Conservation (phyloP, 2,888 invertebrate genomes). For the Thymelicus lineola region DNA sequence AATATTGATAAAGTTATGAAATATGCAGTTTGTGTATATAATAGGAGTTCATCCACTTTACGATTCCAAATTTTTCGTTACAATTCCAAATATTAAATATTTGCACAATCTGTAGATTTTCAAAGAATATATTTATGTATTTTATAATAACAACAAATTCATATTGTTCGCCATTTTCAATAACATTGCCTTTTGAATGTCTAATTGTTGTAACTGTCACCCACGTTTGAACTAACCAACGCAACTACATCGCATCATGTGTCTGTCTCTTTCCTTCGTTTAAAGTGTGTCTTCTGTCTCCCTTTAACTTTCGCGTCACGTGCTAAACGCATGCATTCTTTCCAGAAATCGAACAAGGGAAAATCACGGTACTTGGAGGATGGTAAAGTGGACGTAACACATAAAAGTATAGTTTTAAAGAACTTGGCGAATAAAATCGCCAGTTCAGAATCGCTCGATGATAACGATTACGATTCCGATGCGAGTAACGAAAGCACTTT, state of each 20-base stretch:
- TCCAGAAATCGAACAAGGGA: conserved; percentile 73
- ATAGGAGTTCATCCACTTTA: no score
- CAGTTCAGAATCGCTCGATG: conserved; percentile 70
- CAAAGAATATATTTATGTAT: no score
- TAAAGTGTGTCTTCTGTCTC: conserved; percentile 40
- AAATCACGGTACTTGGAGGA: conserved; percentile 70
- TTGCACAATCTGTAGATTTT: no score
- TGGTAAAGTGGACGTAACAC: conserved; percentile 69
- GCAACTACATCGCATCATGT: conserved; percentile 1
- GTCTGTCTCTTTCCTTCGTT: conserved; percentile 38
- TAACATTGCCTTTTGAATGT: neutral
- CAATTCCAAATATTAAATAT: no score
- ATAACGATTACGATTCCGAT: conserved; percentile 71
- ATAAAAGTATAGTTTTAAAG: conserved; percentile 77
- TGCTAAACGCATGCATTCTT: conserved; percentile 60
- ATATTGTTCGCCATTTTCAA: neutral
- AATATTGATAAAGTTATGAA: no score
- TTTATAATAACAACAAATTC: no score
- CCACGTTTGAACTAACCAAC: conserved; percentile 4
- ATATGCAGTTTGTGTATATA: no score
- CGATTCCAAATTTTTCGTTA: no score
- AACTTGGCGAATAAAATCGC: conserved; percentile 77
- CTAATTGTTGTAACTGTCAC: conserved; percentile 12
- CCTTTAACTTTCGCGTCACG: conserved; percentile 54
- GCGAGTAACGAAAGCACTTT: conserved; percentile 75